Base-by-base conservation (phyloP, 2,797 vertebrate genomes). In the Craterocephalus amniculus region DNA sequence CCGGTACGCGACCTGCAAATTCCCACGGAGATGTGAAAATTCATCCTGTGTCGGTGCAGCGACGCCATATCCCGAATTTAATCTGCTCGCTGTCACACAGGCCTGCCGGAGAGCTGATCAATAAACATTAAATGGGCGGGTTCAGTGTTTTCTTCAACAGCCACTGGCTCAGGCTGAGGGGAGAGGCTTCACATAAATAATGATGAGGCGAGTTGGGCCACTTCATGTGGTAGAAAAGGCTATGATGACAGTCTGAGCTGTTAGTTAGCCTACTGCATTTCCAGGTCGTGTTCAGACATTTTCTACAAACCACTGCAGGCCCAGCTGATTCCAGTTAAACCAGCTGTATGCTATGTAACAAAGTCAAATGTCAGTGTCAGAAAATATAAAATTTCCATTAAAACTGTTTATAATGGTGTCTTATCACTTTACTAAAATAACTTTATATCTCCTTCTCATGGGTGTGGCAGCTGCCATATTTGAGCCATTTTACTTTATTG, bases 81-180 rank as follows among this genome's bases (percentile, higher is more conserved):
- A 84, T 79, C 64, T 78, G 89, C 72, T 72, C 66, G 83, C 73
- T 79, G 93, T 92, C 91, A 94, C 82, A 83, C 54, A 67, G 89
- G 87, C 87, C 87, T 63, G 83, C 73, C 10, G 83, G 58, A 52
- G 62, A 78, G 56, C 81, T 63, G 74, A 91, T 94, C 86, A 91
- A 93, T 93, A 92, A 90, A 91, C 93, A 94, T 92, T 27, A 90
- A 48, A 74, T 78, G 89, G 94, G 94, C 90, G 88, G 89, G 85
- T 38, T 65, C 59, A 34, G 18, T 27, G 52, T 66, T 4, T 64
- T 87, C 91, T 91, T 87, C 88, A 89, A 62, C 74, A 62, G 79
- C 58, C 78, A 61, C 76, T 72, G 84, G 79, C 80, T 67, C 79
- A 75, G 67, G 78, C 66, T 34, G 63, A 57, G 40, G 58, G 63